phyloP scores from a whole-genome alignment of 2,113 vertebrate genomes.

The Ceyx cyanopectus region DNA sequence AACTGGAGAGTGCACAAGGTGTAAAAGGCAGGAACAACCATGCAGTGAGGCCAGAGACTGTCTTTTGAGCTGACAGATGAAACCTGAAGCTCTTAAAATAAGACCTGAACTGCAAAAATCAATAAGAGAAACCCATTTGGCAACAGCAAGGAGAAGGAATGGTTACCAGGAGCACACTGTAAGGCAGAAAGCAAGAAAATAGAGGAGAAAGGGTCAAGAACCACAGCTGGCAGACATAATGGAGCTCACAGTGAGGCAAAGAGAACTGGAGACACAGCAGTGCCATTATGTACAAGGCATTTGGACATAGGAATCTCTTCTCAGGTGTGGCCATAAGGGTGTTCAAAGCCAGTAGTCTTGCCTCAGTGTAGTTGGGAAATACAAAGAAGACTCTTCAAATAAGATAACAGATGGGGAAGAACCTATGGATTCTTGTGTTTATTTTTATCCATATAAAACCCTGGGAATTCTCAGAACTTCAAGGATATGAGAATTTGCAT shows the following conservation, averaged over 20 bases:
- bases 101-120: neutral
- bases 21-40: neutral
- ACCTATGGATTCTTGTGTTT: neutral
- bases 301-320: neutral
- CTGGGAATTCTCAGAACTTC: neutral
- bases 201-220: neutral
- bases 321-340: neutral
- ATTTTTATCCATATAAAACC: neutral
- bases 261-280: neutral
- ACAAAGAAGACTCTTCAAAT: neutral
- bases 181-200: neutral
- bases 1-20: neutral
- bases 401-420: neutral
- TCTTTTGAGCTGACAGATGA: neutral
- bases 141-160: neutral
- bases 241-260: neutral
- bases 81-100: neutral
- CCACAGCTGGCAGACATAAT: neutral
- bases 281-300: neutral
- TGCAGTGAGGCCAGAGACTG: neutral
- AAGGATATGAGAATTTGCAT: neutral
- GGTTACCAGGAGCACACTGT: neutral
- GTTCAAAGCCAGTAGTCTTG: neutral
- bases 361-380: neutral
- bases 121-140: neutral